Conservation (phyloP, 2,888 invertebrate species). For the Anarsia innoxiella region DNA sequence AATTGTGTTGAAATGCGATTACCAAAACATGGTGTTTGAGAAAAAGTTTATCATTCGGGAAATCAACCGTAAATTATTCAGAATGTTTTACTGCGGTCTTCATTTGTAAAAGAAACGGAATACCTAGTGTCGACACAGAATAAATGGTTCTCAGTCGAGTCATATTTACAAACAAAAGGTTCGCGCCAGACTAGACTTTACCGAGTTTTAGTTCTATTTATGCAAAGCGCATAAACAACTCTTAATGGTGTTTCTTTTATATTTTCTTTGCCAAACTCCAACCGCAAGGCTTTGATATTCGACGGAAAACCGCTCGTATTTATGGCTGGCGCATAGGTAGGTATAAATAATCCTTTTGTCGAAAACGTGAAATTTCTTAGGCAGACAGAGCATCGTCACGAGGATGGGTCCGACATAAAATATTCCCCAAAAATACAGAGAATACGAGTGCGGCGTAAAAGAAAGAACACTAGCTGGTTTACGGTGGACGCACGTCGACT, state of each 20-base stretch:
- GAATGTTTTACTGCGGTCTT: too few species aligned
- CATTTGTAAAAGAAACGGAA: too few species aligned
- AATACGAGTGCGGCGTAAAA: conserved; percentile 50
- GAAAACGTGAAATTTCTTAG: conserved; percentile 61
- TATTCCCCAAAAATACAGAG: conserved; percentile 42
- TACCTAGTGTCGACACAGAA: conserved; percentile 26
- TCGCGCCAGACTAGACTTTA: too few species aligned
- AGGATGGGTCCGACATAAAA: conserved; percentile 52
- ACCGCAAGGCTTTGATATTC: conserved; percentile 41
- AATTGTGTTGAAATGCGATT: too few species aligned
- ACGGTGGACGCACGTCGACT: conserved; percentile 31
- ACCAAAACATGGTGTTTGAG: too few species aligned
- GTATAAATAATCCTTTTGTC: conserved; percentile 56
- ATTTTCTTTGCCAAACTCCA: conserved; percentile 29
- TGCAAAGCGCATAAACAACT: conserved; percentile 49
- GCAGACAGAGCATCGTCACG: conserved; percentile 52
- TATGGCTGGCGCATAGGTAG: too few species aligned
- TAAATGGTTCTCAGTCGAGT: conserved; percentile 56
- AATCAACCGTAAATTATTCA: too few species aligned
- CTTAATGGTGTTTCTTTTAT: conserved; percentile 39
- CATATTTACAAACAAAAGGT: conserved; percentile 69
- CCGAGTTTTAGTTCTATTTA: conserved; percentile 52
- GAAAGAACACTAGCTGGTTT: conserved; percentile 48
- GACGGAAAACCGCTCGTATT: too few species aligned
- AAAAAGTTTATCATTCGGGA: too few species aligned